Percentiles rank a stretch among this genome's conserved stretches.
These are phyloP conservation scores for Colletes collaris DNA, from an alignment of 2,888 invertebrate species.

Conservation along the genomic window DNA sequence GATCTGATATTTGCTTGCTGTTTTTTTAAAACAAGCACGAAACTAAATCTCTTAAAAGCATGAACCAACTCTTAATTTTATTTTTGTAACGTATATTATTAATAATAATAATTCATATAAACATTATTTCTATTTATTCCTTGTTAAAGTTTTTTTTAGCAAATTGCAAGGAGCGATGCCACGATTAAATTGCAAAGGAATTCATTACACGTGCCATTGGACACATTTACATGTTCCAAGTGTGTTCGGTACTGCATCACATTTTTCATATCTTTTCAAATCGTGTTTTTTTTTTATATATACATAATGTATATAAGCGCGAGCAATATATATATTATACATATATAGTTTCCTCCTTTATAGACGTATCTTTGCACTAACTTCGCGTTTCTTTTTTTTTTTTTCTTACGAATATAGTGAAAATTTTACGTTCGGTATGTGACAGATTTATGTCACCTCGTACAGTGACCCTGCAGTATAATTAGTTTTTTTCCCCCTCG, in stretches of 20 bases:
- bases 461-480: slow-evolving; percentile 54
- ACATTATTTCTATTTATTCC: slow-evolving; percentile 80
- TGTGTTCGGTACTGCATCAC: slow-evolving; percentile 44
- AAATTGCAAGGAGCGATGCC: slow-evolving; percentile 66
- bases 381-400: slow-evolving; percentile 28
- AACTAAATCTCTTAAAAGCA: slow-evolving; percentile 80
- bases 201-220: slow-evolving; percentile 59
- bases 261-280: slow-evolving; percentile 41
- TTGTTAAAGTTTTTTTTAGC: slow-evolving; percentile 68
- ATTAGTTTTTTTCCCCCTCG: slow-evolving; percentile 44
- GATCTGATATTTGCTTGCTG: slow-evolving; percentile 69
- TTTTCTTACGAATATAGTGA: slow-evolving; percentile 57
- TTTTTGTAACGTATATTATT: slow-evolving; percentile 77
- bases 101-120: slow-evolving; percentile 80
- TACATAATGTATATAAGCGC: slow-evolving; percentile 76
- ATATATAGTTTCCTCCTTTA: slow-evolving; percentile 68
- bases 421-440: slow-evolving; percentile 56
- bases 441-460: slow-evolving; percentile 51
- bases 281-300: slow-evolving; percentile 71
- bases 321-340: slow-evolving; percentile 75
- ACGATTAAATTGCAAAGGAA: slow-evolving; percentile 60
- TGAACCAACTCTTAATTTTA: slow-evolving; percentile 81
- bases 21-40: slow-evolving; percentile 75
- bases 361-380: slow-evolving; percentile 51
- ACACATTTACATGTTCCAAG: slow-evolving; percentile 55